phyloP scores from a whole-genome alignment of 2,888 invertebrate genomes.

The Ernsta delagoae region DNA sequence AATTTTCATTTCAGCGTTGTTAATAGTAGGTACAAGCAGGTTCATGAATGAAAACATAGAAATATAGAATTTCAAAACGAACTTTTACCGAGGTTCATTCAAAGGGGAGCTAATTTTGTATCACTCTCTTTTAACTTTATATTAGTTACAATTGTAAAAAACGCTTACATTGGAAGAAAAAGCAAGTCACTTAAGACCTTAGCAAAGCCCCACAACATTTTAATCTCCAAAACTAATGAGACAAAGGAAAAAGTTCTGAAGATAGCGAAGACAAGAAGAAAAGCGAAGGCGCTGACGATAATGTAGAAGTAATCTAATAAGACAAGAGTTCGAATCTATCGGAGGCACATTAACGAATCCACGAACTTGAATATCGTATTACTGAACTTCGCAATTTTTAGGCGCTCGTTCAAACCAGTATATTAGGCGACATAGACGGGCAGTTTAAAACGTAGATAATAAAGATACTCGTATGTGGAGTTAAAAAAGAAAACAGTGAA shows the following conservation, averaged over 20 bases:
- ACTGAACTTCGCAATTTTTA: constrained; percentile 52
- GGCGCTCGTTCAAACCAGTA: constrained; percentile 42
- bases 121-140: too few species aligned
- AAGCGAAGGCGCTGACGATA: constrained; percentile 12
- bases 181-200: not conserved
- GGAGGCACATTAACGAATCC: constrained; percentile 34
- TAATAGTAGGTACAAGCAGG: too few species aligned
- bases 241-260: constrained; percentile 19
- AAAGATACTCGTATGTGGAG: too few species aligned
- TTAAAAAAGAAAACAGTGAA: too few species aligned
- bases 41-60: too few species aligned
- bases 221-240: constrained; percentile 2
- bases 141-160: too few species aligned
- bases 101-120: too few species aligned
- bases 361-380: constrained; percentile 49
- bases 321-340: constrained; percentile 21
- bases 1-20: too few species aligned
- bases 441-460: too few species aligned
- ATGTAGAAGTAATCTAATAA: constrained; percentile 30
- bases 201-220: not conserved
- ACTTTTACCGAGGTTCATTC: too few species aligned
- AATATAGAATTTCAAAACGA: too few species aligned
- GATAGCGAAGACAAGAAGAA: constrained; percentile 5
- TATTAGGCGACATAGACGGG: constrained; percentile 34
- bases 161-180: not conserved